Evolutionary conservation across 2,797 vertebrate species (phyloP).

Genomic region (Muraenolepis orangiensis): DNA sequence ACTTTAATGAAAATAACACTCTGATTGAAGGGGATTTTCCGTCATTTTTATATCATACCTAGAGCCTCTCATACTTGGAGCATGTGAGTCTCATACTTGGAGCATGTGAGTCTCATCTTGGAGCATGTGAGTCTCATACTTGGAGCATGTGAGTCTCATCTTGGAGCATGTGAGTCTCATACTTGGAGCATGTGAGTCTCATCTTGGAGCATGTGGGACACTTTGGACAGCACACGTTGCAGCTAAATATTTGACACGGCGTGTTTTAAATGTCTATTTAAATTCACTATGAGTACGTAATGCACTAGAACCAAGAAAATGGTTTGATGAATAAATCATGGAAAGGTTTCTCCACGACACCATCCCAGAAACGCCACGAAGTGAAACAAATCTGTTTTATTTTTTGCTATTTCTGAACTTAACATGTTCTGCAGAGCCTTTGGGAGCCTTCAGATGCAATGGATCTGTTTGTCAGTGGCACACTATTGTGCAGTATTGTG

Average conservation of each 20-base stretch:
- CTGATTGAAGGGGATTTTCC: no score
- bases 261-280: no score
- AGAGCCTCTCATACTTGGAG: no score
- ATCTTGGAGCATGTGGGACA: background rate
- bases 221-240: background rate
- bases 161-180: background rate
- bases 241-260: background rate
- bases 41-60: no score
- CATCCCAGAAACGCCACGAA: background rate
- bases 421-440: background rate
- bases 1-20: no score
- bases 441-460: background rate
- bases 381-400: background rate
- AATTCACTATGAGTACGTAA: no score
- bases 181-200: background rate
- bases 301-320: no score
- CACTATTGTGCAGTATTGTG: background rate
- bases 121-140: no score
- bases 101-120: no score
- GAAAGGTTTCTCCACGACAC: background rate
- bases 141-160: no score
- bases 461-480: constrained; percentile 6
- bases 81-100: no score
- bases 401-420: background rate
- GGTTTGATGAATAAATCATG: background rate